Evolutionary conservation across 2,797 vertebrate species (phyloP).

Genomic region (Gephyroberyx darwinii): DNA sequence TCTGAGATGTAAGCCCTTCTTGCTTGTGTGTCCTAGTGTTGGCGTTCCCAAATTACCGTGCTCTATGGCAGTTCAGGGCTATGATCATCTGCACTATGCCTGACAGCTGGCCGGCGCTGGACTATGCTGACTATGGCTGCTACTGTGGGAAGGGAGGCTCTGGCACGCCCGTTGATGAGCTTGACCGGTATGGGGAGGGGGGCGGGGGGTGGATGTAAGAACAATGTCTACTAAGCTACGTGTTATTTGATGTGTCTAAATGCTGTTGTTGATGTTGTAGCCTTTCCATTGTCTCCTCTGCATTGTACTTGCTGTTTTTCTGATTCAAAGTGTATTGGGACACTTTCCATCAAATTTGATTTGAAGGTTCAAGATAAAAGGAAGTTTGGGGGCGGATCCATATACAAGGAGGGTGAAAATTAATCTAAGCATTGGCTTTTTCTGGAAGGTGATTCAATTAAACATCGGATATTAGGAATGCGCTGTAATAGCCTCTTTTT

Average conservation of each 20-base stretch:
- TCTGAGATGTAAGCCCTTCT: neutral
- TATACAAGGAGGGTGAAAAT: no score
- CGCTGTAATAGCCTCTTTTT: no score
- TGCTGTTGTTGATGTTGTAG: neutral
- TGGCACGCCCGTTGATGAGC: constrained; percentile 66
- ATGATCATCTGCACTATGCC: constrained; percentile 67
- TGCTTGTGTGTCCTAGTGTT: constrained; percentile 17
- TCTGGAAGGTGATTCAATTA: no score
- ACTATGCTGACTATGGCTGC: constrained; percentile 69
- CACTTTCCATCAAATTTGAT: no score
- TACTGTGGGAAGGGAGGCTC: constrained; percentile 71
- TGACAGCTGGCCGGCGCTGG: constrained; percentile 56
- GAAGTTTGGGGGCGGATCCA: no score
- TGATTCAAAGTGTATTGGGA: no score
- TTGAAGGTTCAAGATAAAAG: no score
- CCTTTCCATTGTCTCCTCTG: constrained; percentile 3
- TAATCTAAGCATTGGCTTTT: no score
- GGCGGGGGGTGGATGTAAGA: no score
- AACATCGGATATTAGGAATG: no score
- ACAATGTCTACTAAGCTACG: no score
- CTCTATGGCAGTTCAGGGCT: constrained; percentile 68
- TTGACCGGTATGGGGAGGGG: constrained; percentile 63
- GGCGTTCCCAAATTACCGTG: neutral
- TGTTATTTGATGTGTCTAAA: neutral
- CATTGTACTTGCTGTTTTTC: no score